These are phyloP conservation scores for Sciaenops ocellatus DNA, from an alignment of 2,797 vertebrate genomes.

Conservation along the genomic window DNA sequence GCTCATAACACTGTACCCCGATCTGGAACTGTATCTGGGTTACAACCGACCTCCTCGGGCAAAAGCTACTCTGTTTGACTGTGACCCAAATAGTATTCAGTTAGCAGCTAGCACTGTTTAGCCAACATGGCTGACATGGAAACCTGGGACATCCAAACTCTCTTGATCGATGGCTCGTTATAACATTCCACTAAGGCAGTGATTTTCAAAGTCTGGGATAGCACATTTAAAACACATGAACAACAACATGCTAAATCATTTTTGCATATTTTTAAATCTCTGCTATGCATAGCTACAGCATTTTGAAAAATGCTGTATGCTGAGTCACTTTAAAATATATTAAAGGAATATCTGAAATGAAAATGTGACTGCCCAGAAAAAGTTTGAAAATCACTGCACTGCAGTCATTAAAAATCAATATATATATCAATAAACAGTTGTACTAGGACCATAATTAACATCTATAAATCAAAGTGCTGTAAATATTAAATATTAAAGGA, in stretches of 20 bases:
- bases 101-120: constrained; percentile 14
- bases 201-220: constrained; percentile 49
- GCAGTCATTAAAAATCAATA: constrained; percentile 15
- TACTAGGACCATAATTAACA: constrained; percentile 18
- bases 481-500: constrained; percentile 42
- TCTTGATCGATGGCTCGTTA: constrained; percentile 26
- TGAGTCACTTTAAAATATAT: not conserved
- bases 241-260: constrained; percentile 4
- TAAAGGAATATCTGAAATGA: constrained; percentile 1
- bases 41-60: not conserved
- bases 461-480: constrained; percentile 52
- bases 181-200: constrained; percentile 24
- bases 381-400: constrained; percentile 54
- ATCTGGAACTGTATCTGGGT: not conserved
- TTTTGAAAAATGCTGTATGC: not conserved
- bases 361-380: constrained; percentile 21
- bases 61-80: not conserved
- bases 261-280: constrained; percentile 25
- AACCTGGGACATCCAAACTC: constrained; percentile 43
- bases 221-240: constrained; percentile 20
- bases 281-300: constrained; percentile 32
- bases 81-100: constrained; percentile 8
- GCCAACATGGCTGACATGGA: constrained; percentile 23
- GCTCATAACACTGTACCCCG: not conserved
- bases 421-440: constrained; percentile 40